These are phyloP conservation scores for Melangyna quadrimaculata DNA, from an alignment of 2,888 invertebrate species.

Conservation along the genomic window DNA sequence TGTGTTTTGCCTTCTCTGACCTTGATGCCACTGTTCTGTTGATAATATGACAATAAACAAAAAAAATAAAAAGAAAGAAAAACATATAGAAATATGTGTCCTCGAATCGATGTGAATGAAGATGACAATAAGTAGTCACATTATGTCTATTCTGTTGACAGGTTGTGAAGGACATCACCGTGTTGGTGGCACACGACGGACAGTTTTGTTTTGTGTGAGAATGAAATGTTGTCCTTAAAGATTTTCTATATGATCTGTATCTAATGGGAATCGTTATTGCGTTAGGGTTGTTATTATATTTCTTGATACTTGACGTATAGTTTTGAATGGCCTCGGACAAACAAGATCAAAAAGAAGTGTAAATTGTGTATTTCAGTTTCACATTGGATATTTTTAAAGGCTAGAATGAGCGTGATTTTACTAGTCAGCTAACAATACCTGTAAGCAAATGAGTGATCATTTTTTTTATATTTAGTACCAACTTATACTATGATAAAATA, in stretches of 20 bases:
- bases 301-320: background rate
- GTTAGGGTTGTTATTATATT: constrained; percentile 48
- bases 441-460: too few species aligned
- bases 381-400: background rate
- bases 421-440: too few species aligned
- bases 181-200: constrained; percentile 65
- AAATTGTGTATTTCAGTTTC: background rate
- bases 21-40: constrained; percentile 60
- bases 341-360: background rate
- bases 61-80: constrained; percentile 32
- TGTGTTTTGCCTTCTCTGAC: constrained; percentile 33
- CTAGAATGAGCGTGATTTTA: too few species aligned
- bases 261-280: constrained; percentile 58
- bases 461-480: too few species aligned
- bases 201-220: constrained; percentile 33
- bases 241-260: constrained; percentile 47
- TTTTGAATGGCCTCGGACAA: background rate
- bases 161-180: constrained; percentile 59
- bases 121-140: constrained; percentile 48
- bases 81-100: constrained; percentile 15
- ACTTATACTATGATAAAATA: too few species aligned
- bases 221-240: constrained; percentile 15
- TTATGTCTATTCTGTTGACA: constrained; percentile 41
- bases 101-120: constrained; percentile 37
- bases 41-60: constrained; percentile 36